These are phyloP conservation scores for Mugil cephalus DNA, from an alignment of 2,113 vertebrate species.

Conservation along the genomic window DNA sequence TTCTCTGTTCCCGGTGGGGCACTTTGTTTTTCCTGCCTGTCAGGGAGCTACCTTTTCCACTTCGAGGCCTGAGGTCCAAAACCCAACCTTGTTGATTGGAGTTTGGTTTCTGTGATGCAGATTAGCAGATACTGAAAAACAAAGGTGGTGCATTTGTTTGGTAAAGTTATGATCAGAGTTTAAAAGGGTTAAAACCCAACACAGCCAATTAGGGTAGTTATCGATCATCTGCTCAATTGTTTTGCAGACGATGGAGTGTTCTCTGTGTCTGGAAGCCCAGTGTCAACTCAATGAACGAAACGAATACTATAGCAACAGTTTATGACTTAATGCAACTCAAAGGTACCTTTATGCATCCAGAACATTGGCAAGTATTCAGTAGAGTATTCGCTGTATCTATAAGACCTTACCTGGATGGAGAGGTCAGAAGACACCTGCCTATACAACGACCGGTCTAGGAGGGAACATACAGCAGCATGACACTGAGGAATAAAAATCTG, in stretches of 20 bases:
- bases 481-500: too few species aligned
- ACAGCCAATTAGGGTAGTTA: too few species aligned
- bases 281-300: too few species aligned
- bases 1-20: conserved; percentile 12
- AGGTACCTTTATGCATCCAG: too few species aligned
- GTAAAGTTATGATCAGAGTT: too few species aligned
- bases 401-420: not conserved
- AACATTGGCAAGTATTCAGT: not conserved
- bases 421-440: not conserved
- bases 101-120: not conserved
- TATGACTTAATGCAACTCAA: not conserved
- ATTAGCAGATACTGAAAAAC: not conserved
- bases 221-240: too few species aligned
- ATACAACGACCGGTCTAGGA: not conserved
- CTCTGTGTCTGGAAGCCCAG: too few species aligned
- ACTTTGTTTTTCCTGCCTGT: conserved; percentile 27
- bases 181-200: too few species aligned
- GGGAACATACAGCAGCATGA: too few species aligned
- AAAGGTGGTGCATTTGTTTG: too few species aligned
- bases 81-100: not conserved
- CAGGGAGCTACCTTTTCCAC: conserved; percentile 1
- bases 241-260: too few species aligned
- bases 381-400: not conserved
- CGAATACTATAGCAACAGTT: not conserved
- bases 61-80: not conserved